Conservation (phyloP, 2,888 invertebrate genomes). For the Nomada hirtipes region DNA sequence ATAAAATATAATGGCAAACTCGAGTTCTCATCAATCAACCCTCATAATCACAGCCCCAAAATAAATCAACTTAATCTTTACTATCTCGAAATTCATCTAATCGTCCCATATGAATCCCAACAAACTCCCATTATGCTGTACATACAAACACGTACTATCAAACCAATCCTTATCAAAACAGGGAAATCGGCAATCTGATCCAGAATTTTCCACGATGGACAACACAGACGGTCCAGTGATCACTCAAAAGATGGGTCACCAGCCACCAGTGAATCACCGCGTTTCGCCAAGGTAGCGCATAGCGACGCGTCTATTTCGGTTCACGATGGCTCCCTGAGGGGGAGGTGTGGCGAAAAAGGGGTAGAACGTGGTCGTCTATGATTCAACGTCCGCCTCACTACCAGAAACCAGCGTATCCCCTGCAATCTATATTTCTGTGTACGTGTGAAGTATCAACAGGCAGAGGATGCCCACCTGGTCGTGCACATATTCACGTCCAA, state of each 20-base stretch:
- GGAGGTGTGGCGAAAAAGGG: constrained; percentile 60
- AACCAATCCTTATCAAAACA: too few species aligned
- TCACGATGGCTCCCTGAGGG: constrained; percentile 61
- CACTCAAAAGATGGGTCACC: constrained; percentile 75
- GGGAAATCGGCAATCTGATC: too few species aligned
- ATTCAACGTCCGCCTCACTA: constrained; percentile 71
- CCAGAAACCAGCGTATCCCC: constrained; percentile 20
- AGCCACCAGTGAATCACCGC: constrained; percentile 76
- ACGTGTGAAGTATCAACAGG: constrained; percentile 17
- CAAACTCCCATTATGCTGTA: too few species aligned
- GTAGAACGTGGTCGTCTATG: constrained; percentile 66
- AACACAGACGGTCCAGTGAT: constrained; percentile 40
- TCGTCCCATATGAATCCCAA: too few species aligned
- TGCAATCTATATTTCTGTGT: background rate
- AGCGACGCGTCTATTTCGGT: constrained; percentile 78
- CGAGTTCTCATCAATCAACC: too few species aligned
- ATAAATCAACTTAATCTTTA: too few species aligned
- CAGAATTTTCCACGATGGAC: constrained; percentile 3
- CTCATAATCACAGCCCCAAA: too few species aligned
- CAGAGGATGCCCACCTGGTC: constrained; percentile 44
- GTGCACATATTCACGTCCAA: constrained; percentile 24
- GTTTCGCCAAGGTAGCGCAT: constrained; percentile 74
- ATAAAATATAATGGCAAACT: too few species aligned
- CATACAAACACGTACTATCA: too few species aligned
- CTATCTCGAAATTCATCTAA: too few species aligned